Evolutionary conservation across 2,797 vertebrate species (phyloP).

Genomic region (Hapalemur alaotrensis): DNA sequence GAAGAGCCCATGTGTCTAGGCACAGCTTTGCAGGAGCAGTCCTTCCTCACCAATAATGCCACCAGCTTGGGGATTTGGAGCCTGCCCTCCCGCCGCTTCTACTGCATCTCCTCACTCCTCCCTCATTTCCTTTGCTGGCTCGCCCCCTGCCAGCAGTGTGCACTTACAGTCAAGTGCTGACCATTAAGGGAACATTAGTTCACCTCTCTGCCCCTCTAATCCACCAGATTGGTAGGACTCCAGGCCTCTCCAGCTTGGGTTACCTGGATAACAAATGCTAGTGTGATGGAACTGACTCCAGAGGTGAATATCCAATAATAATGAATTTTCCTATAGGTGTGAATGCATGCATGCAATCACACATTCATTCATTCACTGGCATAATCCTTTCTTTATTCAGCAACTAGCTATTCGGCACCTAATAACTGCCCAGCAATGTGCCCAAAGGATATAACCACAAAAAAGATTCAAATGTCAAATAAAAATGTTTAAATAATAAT

Average conservation of each 20-base stretch:
- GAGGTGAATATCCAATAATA: background rate
- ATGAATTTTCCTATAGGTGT: background rate
- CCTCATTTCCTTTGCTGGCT: background rate
- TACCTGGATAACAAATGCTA: background rate
- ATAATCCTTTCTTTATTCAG: background rate
- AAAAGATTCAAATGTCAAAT: background rate
- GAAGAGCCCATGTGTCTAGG: background rate
- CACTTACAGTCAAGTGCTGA: background rate
- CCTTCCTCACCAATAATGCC: background rate
- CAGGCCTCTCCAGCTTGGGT: background rate
- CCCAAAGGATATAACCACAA: background rate
- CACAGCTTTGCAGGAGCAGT: constrained; percentile 61
- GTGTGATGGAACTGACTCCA: background rate
- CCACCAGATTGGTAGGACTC: background rate
- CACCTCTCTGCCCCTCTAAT: background rate
- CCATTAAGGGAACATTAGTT: rapidly evolving
- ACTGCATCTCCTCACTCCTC: background rate
- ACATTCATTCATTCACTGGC: background rate
- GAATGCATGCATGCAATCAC: background rate
- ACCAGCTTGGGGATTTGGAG: constrained; percentile 1
- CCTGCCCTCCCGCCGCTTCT: background rate
- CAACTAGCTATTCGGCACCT: background rate
- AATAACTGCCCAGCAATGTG: background rate
- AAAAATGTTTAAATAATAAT: background rate
- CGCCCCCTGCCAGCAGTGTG: background rate